Base-by-base conservation (phyloP, 2,113 vertebrate species). In the Xenopus borealis region DNA sequence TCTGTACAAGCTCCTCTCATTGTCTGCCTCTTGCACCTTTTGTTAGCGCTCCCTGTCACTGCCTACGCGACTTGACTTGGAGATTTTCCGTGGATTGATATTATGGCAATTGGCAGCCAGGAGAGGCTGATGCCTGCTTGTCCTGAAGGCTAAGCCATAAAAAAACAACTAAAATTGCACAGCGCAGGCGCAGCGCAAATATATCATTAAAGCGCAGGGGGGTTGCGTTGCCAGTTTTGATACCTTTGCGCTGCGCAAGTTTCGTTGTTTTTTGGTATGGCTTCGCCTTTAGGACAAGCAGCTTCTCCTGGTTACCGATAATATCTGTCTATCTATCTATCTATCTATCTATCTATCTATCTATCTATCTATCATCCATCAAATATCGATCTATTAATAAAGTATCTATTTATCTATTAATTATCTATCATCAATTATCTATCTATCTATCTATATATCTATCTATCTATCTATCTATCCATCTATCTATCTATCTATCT, bases 1-100 rank as follows among this genome's bases (percentile, higher is more conserved):
- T 90, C 84, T 85, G 80, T 85, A 90, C 89, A 90, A 90, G 89
- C 85, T 79, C 86, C 83, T 87, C 83, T 65, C 86, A 89, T 90
- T 90, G 89, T 91, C 84, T 85, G 85, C 81, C 79, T 80, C 86
- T 85, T 86, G 86, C 88, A 88, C 86, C 86, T 86, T 89, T 89
- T 91, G 87, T 89, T 85, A 84, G 14, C 79, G 78, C 80, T 80
- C 78, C 72, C 86, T 86, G 87, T 89, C 88, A 87, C 85, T 73
- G 83, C 82, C 89, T 83, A 88, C 87, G 85, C 82, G 85, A 88
- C 86, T 89, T 88, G 88, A 88, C 86, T 87, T 86, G 85, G 83
- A 85, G 82, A 88, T 89, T 88, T 88, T 44, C 82, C 80, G 78
- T 81, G 82, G 84, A 88, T 87, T 82, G 86, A 85, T 86, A 85